Base-by-base conservation (phyloP, 2,797 vertebrate species). In the Zalophus californianus region DNA sequence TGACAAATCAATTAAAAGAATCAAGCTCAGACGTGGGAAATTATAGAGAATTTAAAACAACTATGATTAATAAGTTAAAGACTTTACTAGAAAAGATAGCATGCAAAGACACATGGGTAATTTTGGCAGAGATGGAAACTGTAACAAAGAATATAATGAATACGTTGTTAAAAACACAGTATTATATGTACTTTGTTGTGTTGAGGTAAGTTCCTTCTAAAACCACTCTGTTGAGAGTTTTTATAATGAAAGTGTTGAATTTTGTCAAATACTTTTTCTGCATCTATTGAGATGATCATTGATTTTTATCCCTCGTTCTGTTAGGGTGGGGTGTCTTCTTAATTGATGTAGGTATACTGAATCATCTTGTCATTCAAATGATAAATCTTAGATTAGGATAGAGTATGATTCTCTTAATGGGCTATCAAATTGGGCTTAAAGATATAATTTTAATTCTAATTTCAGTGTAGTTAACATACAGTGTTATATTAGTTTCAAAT, bases 1-100 rank as follows among this genome's bases (percentile, higher is more conserved):
- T 94, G 13, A 88, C 14, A 93, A 88, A 95, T 58, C 56, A 91
- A 93, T 64, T 14, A 91, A 66, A 18, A 93, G 27, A 85, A 62
- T 5, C 15, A 86, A 54, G 52, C 0, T 60, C 50, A 86, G 38
- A 91, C n/a, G 20, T n/a, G 15, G 77, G 4, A 93, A 93, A 94
- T 50, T 44, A 52, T 11, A 97, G 66, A 13, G 60, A 90, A 85
- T 50, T 90, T 82, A 58, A 97, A 91, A 86, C 3, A 93, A 91
- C 13, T 54, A 58, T 27, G 23, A 82, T 87, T 52, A 95, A 52
- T 58, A 77, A 70, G 2, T 87, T 90, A 83, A 7, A 90, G 54
- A 29, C 15, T 83, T 90, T 92, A 87, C 41, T 84, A 56, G 52
- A 93, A 97, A 95, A 86, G 48, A 82, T 93, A 93, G 29, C n/a